A percentile compares a stretch with the other conserved stretches of the same genome.
phyloP scores from a whole-genome alignment of 2,888 invertebrate genomes.

The Pterobdella sp. region DNA sequence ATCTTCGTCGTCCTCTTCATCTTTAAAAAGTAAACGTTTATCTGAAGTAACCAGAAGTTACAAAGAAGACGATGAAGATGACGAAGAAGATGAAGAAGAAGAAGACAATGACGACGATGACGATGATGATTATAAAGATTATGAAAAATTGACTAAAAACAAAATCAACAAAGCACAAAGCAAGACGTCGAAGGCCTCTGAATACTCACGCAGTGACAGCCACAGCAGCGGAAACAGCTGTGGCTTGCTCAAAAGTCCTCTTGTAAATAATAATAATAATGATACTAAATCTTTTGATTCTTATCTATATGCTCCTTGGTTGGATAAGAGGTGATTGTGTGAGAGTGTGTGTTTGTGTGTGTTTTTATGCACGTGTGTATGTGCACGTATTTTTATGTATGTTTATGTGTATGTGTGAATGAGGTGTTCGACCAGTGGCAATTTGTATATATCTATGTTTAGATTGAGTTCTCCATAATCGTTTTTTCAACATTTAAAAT shows the following conservation, averaged over 20 bases:
- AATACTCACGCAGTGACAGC: neutral
- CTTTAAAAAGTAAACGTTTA: neutral
- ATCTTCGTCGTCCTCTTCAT: neutral
- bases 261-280: constrained; percentile 1
- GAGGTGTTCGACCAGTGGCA: neutral
- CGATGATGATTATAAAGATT: constrained; percentile 2
- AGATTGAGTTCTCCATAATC: no score
- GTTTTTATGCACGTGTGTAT: neutral
- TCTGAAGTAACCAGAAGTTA: neutral
- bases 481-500: no score
- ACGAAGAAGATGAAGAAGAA: neutral
- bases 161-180: neutral
- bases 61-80: constrained; percentile 1
- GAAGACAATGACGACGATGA: neutral
- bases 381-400: neutral
- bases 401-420: neutral
- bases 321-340: constrained; percentile 14
- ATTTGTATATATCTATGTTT: no score
- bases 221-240: neutral
- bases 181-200: neutral
- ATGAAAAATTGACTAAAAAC: neutral
- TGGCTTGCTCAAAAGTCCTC: neutral
- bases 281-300: constrained; percentile 8
- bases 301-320: constrained; percentile 23
- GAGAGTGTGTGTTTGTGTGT: constrained; percentile 3